A percentile compares a stretch with the other conserved stretches of the same genome.
Conservation (phyloP, 2,113 vertebrate species). For the Columba janthina region DNA sequence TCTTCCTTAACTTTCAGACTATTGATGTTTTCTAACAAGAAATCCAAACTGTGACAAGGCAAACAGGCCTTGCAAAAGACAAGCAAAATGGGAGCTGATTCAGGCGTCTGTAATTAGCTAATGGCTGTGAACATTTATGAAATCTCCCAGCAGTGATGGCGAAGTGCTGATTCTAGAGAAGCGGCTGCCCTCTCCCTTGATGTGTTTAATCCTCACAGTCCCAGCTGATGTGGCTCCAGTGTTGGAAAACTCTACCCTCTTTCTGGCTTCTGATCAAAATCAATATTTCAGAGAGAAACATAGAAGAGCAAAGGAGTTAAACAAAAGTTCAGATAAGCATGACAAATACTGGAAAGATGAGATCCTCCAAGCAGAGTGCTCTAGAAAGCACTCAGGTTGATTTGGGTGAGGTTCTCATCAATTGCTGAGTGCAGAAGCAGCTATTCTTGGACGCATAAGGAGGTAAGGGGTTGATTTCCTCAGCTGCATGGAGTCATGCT, state of each 20-base stretch:
- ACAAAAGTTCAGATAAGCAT: conserved; percentile 43
- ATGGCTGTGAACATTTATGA: conserved; percentile 8
- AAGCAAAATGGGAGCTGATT: background rate
- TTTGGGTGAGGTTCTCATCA: conserved; percentile 39
- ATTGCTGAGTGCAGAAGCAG: background rate
- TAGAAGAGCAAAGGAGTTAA: conserved; percentile 26
- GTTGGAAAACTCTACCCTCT: background rate
- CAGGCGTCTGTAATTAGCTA: conserved; percentile 13
- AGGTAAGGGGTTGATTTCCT: conserved; percentile 56
- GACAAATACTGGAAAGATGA: conserved; percentile 34
- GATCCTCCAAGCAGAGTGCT: conserved; percentile 30
- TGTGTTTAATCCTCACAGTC: background rate
- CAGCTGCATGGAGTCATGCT: conserved; percentile 35
- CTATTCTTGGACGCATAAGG: conserved; percentile 42
- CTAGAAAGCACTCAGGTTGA: conserved; percentile 7
- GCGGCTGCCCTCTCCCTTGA: background rate
- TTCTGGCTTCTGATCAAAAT: conserved; percentile 38
- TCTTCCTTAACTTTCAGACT: background rate
- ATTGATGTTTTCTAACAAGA: background rate
- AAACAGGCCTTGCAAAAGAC: background rate
- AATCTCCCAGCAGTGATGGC: background rate
- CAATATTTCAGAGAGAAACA: conserved; percentile 26
- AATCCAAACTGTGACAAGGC: background rate
- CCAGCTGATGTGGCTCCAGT: background rate
- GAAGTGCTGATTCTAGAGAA: conserved; percentile 18